phyloP scores from a whole-genome alignment of 1,140 invertebrate genomes.

The Lethrus apterus region DNA sequence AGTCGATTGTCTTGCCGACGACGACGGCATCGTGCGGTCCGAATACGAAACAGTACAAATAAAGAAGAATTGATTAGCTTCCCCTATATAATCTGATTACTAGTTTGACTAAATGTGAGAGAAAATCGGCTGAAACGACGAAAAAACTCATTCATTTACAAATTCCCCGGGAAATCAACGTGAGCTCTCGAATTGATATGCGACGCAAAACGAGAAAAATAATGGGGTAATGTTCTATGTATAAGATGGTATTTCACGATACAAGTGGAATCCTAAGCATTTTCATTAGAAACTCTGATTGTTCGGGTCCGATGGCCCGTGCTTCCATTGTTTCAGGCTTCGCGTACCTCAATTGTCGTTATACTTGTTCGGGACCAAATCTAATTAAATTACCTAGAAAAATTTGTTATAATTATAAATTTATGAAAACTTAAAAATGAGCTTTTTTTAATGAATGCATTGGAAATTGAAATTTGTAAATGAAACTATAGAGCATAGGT shows the following conservation, averaged over 20 bases:
- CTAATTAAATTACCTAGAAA: constrained; percentile 12
- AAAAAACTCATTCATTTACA: too few relatives aligned
- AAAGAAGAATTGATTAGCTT: constrained; percentile 15
- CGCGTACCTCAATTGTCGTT: constrained; percentile 3
- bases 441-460: too few relatives aligned
- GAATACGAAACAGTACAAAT: constrained; percentile 30
- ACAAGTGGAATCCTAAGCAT: constrained; percentile 15
- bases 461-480: too few relatives aligned
- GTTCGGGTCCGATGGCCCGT: constrained; percentile 10
- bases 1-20: constrained; percentile 36
- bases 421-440: not conserved
- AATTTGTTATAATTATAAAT: too few relatives aligned
- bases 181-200: too few relatives aligned
- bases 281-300: constrained; percentile 15
- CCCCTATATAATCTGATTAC: constrained; percentile 15
- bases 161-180: constrained; percentile 8
- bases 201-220: not conserved
- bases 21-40: constrained; percentile 25
- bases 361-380: not conserved
- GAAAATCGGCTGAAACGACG: constrained; percentile 13
- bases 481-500: too few relatives aligned
- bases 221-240: not conserved
- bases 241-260: not conserved
- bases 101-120: constrained; percentile 14
- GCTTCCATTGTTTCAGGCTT: constrained; percentile 9